Percentiles rank a stretch among this genome's conserved stretches.
These are phyloP conservation scores for Dinocampus coccinellae DNA, from an alignment of 2,888 invertebrate genomes.

Conservation along the genomic window DNA sequence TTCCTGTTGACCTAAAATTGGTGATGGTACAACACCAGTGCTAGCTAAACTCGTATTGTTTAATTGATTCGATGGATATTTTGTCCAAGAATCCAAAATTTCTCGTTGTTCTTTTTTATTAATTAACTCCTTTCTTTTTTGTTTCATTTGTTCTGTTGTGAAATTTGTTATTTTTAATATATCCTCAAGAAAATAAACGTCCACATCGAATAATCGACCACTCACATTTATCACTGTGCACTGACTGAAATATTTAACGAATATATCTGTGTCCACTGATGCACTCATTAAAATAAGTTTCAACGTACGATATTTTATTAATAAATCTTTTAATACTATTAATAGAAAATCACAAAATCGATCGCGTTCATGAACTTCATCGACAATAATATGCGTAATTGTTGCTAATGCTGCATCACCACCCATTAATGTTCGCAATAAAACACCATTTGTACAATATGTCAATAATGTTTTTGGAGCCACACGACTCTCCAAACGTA, in stretches of 20 bases:
- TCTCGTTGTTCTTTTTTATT: constrained; percentile 65
- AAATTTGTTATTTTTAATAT: constrained; percentile 77
- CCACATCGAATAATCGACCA: constrained; percentile 82
- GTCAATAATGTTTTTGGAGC: constrained; percentile 85
- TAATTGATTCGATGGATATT: constrained; percentile 52
- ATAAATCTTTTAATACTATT: constrained; percentile 83
- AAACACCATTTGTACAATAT: constrained; percentile 93
- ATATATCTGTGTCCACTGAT: constrained; percentile 86
- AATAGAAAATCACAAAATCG: constrained; percentile 93
- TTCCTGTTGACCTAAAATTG: constrained; percentile 58
- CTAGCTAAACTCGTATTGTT: constrained; percentile 24
- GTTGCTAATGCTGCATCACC: constrained; percentile 79
- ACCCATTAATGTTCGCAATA: constrained; percentile 88
- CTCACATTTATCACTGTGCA: constrained; percentile 84
- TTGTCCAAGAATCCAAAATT: constrained; percentile 68
- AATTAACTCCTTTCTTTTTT: constrained; percentile 59
- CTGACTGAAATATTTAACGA: constrained; percentile 86
- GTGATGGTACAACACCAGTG: constrained; percentile 6
- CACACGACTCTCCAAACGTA: constrained; percentile 88
- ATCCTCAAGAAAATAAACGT: constrained; percentile 85
- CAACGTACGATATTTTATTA: constrained; percentile 79
- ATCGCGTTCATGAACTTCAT: constrained; percentile 97
- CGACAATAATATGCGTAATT: constrained; percentile 90
- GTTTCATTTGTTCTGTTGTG: constrained; percentile 71
- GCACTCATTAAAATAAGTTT: constrained; percentile 95